phyloP scores from a whole-genome alignment of 2,113 vertebrate species.

The Larimichthys crocea region DNA sequence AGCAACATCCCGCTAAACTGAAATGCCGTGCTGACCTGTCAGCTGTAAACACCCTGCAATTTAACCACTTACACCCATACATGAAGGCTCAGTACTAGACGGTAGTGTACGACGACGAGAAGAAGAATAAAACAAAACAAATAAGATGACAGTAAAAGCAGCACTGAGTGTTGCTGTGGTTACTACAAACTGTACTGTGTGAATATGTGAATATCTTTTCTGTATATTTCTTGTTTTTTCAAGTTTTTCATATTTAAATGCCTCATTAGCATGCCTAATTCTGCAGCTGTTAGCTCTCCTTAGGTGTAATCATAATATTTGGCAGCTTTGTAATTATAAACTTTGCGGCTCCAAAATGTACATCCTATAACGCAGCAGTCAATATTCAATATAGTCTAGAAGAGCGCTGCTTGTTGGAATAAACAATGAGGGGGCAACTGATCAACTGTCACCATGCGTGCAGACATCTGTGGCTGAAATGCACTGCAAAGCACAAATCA shows the following conservation, averaged over 20 bases:
- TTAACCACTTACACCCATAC: background rate
- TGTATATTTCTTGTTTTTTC: too few relatives aligned
- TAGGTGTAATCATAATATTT: conserved; percentile 11
- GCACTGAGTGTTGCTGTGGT: background rate
- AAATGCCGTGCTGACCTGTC: conserved; percentile 34
- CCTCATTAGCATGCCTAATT: background rate
- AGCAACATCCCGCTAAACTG: conserved; percentile 17
- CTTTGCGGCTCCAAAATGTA: background rate
- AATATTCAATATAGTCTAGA: background rate
- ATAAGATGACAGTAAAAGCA: background rate
- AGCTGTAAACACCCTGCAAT: conserved; percentile 27
- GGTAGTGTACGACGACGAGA: too few relatives aligned
- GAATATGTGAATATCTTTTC: too few relatives aligned
- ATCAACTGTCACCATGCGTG: background rate
- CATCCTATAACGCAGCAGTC: background rate
- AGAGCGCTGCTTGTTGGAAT: background rate
- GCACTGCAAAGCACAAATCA: background rate
- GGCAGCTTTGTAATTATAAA: background rate
- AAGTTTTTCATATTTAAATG: background rate
- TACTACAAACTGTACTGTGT: background rate
- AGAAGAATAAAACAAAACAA: background rate
- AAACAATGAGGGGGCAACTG: background rate
- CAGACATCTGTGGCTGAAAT: background rate
- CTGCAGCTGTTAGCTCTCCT: conserved; percentile 13
- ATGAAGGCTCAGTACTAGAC: background rate